Evolutionary conservation across 1,140 invertebrate genomes (phyloP).

Genomic region (Anoplophora glabripennis): DNA sequence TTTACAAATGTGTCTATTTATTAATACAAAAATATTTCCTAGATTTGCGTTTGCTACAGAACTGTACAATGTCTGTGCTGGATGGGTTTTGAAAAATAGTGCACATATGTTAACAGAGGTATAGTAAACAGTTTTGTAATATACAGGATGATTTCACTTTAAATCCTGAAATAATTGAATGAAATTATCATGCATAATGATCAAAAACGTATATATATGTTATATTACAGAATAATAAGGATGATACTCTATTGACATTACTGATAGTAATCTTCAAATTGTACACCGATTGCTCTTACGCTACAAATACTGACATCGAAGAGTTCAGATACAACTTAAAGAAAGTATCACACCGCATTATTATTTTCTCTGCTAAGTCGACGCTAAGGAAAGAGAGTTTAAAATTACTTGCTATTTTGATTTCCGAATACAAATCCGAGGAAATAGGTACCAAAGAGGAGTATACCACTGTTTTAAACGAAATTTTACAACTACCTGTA

Average conservation of each 20-base stretch:
- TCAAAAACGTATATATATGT: too few species aligned
- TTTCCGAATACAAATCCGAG: neutral
- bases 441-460: neutral
- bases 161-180: too few species aligned
- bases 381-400: neutral
- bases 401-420: neutral
- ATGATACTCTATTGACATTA: too few species aligned
- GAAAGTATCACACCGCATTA: neutral
- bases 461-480: neutral
- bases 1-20: neutral
- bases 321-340: neutral
- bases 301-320: neutral
- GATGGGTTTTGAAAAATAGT: slow-evolving; percentile 1
- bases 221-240: too few species aligned
- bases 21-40: neutral
- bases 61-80: slow-evolving; percentile 1
- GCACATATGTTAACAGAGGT: neutral
- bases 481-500: slow-evolving; percentile 2
- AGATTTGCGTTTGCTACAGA: slow-evolving; percentile 2
- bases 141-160: too few species aligned
- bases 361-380: neutral
- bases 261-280: too few species aligned
- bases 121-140: neutral
- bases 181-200: too few species aligned
- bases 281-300: too few species aligned